A percentile compares a stretch with the other conserved stretches of the same genome.
These are phyloP conservation scores for Heteromurus nitidus DNA, from an alignment of 2,888 invertebrate genomes.

Conservation along the genomic window DNA sequence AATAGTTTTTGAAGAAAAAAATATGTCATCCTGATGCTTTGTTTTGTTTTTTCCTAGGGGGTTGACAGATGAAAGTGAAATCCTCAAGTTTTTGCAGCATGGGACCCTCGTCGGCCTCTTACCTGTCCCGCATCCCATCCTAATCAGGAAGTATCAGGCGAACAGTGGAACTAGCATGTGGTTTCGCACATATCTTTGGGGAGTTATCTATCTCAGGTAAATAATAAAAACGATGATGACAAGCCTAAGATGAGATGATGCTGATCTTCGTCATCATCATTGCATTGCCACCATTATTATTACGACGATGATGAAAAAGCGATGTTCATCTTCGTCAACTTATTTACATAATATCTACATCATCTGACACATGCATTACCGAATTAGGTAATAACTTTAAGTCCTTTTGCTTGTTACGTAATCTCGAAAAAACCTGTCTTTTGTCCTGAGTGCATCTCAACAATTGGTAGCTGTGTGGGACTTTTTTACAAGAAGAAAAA, in stretches of 20 bases:
- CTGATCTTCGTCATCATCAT: not conserved
- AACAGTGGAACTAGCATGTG: slow-evolving; percentile 99
- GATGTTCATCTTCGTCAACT: not conserved
- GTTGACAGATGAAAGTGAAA: slow-evolving; percentile 99
- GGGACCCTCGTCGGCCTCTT: slow-evolving; percentile 97
- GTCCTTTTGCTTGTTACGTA: not conserved
- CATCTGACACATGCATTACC: slow-evolving; percentile 2
- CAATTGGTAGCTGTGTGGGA: not conserved
- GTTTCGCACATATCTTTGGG: slow-evolving; percentile 99
- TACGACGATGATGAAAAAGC: not conserved
- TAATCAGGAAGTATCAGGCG: slow-evolving; percentile 99
- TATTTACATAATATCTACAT: slow-evolving; percentile 10
- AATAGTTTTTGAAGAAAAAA: no score
- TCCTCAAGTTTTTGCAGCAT: slow-evolving; percentile 96
- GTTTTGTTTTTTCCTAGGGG: slow-evolving; percentile 82
- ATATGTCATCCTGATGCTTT: no score
- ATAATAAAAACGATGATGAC: slow-evolving; percentile 36
- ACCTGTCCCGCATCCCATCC: slow-evolving; percentile 99
- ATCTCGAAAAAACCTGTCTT: not conserved
- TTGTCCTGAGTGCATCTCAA: not conserved
- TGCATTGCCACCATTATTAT: not conserved
- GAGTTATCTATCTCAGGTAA: slow-evolving; percentile 96
- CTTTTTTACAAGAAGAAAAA: not conserved
- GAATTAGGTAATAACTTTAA: slow-evolving; percentile 17
- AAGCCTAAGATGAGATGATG: not conserved